phyloP scores from a whole-genome alignment of 2,113 vertebrate species.

The Gopherus flavomarginatus region DNA sequence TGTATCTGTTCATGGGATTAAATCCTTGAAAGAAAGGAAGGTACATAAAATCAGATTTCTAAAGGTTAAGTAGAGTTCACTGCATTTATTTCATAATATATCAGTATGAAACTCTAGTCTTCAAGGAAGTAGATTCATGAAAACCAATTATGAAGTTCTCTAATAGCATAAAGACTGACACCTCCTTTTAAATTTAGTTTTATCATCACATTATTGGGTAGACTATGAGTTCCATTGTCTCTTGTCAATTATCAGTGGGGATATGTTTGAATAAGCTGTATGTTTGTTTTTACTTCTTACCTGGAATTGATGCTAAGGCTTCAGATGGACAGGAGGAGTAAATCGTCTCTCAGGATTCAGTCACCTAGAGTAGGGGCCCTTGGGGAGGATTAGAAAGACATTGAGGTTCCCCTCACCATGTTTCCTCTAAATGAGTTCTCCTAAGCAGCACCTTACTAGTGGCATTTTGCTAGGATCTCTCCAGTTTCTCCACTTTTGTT shows the following conservation, averaged over 20 bases:
- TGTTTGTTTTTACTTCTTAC: background rate
- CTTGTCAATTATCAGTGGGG: background rate
- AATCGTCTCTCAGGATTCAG: rapidly evolving
- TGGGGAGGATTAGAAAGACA: background rate
- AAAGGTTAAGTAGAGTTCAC: background rate
- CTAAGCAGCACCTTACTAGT: rapidly evolving
- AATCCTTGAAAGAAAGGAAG: conserved; percentile 35
- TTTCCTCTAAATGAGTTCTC: background rate
- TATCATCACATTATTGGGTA: background rate
- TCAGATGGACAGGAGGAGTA: rapidly evolving
- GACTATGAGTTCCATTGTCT: background rate
- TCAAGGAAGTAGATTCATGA: background rate
- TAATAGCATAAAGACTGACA: background rate
- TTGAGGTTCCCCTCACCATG: rapidly evolving
- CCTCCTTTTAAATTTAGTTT: background rate
- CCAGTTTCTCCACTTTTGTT: background rate
- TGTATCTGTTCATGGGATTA: conserved; percentile 56
- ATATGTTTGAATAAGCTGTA: background rate
- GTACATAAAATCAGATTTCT: conserved; percentile 16
- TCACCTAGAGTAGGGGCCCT: background rate
- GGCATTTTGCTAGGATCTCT: background rate
- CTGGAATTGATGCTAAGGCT: background rate
- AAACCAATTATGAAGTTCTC: background rate
- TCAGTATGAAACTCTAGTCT: background rate
- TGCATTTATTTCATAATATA: background rate